Evolutionary conservation across 2,888 invertebrate species (phyloP).

Genomic region (Idaea biselata): DNA sequence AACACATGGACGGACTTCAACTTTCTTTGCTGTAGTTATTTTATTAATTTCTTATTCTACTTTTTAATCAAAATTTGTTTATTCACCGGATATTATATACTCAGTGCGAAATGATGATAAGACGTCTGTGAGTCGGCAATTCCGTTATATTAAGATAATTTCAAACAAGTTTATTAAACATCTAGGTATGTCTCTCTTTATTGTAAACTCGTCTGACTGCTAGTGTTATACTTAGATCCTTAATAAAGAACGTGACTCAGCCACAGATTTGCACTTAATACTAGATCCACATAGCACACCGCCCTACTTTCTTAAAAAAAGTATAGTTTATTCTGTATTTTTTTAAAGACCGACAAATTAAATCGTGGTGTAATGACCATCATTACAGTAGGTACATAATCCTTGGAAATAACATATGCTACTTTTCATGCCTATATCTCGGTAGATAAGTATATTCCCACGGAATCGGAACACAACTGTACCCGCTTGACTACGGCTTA

Average conservation of each 20-base stretch:
- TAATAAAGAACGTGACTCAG: not conserved
- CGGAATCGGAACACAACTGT: too few relatives aligned
- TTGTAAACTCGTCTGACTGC: not conserved
- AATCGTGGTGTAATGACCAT: too few relatives aligned
- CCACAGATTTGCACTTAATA: too few relatives aligned
- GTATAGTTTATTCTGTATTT: too few relatives aligned
- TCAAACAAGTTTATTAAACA: too few relatives aligned
- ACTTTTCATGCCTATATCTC: not conserved
- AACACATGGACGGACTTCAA: conserved; percentile 11
- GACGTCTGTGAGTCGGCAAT: not conserved
- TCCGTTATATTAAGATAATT: not conserved
- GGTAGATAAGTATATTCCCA: too few relatives aligned
- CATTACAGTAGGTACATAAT: too few relatives aligned
- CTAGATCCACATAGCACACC: too few relatives aligned
- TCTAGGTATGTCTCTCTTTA: not conserved
- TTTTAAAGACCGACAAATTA: not conserved
- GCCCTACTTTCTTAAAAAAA: too few relatives aligned
- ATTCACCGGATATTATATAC: not conserved
- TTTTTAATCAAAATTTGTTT: not conserved
- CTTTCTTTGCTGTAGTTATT: not conserved
- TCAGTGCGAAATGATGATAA: not conserved
- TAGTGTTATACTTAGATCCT: not conserved
- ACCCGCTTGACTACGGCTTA: too few relatives aligned
- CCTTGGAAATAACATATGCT: not conserved
- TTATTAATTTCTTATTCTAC: not conserved